A percentile compares a stretch with the other conserved stretches of the same genome.
Evolutionary conservation across 2,888 invertebrate genomes (phyloP).

Genomic region (Lucinisca nassula): DNA sequence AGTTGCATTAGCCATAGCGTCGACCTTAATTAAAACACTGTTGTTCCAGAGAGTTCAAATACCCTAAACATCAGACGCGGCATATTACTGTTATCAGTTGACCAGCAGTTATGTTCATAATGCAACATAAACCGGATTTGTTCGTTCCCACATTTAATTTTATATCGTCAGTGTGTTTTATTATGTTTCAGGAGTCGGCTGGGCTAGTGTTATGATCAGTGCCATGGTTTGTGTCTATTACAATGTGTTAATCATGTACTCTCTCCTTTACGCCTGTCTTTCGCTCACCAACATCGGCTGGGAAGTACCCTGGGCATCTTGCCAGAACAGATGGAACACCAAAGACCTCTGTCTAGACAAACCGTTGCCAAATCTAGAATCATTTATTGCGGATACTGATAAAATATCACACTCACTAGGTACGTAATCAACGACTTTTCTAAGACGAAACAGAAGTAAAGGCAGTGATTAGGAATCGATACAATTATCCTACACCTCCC

Average conservation of each 20-base stretch:
- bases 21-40: too few species aligned
- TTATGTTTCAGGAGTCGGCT: constrained; percentile 27
- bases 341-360: neutral
- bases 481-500: too few species aligned
- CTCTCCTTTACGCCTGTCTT: constrained; percentile 42
- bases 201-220: constrained; percentile 34
- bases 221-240: constrained; percentile 49
- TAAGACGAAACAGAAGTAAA: too few species aligned
- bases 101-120: too few species aligned
- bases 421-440: neutral
- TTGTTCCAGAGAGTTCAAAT: too few species aligned
- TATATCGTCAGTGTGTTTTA: too few species aligned
- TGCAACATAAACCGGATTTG: too few species aligned
- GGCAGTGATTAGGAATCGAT: too few species aligned
- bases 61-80: too few species aligned
- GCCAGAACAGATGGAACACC: constrained; percentile 37
- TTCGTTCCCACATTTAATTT: too few species aligned
- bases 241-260: constrained; percentile 42
- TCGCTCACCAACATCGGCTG: constrained; percentile 44
- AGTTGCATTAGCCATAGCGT: too few species aligned
- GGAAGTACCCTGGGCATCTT: constrained; percentile 44
- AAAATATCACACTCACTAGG: neutral
- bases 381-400: neutral
- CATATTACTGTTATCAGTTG: too few species aligned
- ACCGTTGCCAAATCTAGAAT: neutral